A percentile compares a stretch with the other conserved stretches of the same genome.
phyloP scores from a whole-genome alignment of 2,113 vertebrate genomes.

The Arothron firmamentum region DNA sequence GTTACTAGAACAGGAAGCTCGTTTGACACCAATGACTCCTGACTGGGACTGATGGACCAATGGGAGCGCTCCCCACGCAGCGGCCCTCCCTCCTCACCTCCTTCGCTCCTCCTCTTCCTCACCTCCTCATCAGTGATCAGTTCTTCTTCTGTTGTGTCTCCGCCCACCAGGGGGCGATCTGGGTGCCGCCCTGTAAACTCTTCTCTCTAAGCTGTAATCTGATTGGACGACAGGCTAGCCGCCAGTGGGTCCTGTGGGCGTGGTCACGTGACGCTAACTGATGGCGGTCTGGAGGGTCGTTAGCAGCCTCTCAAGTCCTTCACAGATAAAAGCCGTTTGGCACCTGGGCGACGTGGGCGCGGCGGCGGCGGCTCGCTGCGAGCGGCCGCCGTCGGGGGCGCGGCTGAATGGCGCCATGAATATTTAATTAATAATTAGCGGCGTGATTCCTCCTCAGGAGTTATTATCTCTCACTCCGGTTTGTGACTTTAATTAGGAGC shows the following conservation, averaged over 20 bases:
- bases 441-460: constrained; percentile 98
- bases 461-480: constrained; percentile 94
- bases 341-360: constrained; percentile 78
- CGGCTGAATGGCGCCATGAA: constrained; percentile 86
- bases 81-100: too few relatives aligned
- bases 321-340: constrained; percentile 75
- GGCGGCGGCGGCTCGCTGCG: constrained; percentile 79
- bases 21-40: too few relatives aligned
- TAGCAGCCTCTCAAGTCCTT: constrained; percentile 71
- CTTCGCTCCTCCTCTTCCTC: neutral
- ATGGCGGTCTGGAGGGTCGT: constrained; percentile 75
- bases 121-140: neutral
- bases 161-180: neutral
- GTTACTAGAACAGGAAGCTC: too few relatives aligned
- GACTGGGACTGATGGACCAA: too few relatives aligned
- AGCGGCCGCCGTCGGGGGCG: constrained; percentile 47
- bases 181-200: neutral
- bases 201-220: too few relatives aligned
- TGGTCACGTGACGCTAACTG: constrained; percentile 70
- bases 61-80: too few relatives aligned
- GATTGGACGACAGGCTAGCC: too few relatives aligned
- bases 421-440: constrained; percentile 99
- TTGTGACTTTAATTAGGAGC: constrained; percentile 99
- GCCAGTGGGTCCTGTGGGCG: neutral
- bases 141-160: neutral